phyloP scores from a whole-genome alignment of 2,113 vertebrate species.

The Pomatostomus ruficeps region DNA sequence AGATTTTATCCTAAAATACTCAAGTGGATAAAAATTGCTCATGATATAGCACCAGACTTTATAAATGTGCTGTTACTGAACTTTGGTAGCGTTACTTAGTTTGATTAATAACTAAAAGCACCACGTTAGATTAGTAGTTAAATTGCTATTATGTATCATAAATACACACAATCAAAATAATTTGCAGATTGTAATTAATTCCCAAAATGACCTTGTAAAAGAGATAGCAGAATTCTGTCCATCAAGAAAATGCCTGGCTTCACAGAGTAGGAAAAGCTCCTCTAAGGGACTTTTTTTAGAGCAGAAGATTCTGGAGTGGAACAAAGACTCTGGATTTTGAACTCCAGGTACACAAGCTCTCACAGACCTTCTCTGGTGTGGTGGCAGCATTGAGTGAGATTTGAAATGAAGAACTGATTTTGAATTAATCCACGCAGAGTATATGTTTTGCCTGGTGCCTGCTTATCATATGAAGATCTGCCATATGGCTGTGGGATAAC shows the following conservation, averaged over 20 bases:
- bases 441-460: background rate
- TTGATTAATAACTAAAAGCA: background rate
- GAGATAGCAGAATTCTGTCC: background rate
- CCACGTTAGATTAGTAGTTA: background rate
- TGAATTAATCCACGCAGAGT: background rate
- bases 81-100: background rate
- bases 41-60: background rate
- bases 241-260: background rate
- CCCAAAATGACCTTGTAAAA: background rate
- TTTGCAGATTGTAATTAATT: background rate
- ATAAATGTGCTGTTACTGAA: background rate
- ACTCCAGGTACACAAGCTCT: background rate
- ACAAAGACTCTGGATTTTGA: background rate
- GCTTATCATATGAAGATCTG: background rate
- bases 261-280: background rate
- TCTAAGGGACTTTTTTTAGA: background rate
- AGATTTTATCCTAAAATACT: background rate
- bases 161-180: background rate
- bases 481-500: background rate
- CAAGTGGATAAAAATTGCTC: background rate
- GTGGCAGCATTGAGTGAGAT: background rate
- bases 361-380: background rate
- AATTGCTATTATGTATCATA: background rate
- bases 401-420: background rate
- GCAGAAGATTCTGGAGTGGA: background rate